Percentiles rank a stretch among this genome's conserved stretches.
phyloP scores from a whole-genome alignment of 2,888 invertebrate genomes.

The Hirtodrosophila cameraria region DNA sequence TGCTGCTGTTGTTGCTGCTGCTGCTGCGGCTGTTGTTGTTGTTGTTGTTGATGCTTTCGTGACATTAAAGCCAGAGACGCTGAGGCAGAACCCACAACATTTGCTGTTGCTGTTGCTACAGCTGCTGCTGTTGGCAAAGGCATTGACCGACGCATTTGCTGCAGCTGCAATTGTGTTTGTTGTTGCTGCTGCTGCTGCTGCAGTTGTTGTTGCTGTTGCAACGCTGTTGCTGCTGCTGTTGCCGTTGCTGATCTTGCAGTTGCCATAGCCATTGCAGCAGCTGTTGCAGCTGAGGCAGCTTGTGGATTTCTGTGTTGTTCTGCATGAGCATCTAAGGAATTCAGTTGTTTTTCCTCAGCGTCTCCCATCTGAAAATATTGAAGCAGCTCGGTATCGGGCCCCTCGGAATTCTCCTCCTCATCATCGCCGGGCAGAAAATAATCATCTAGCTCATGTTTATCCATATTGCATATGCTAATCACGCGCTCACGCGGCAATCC shows the following conservation, averaged over 20 bases:
- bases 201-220: constrained; percentile 33
- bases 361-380: constrained; percentile 89
- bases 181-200: constrained; percentile 47
- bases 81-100: constrained; percentile 83
- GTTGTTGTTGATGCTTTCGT: constrained; percentile 82
- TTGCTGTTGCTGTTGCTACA: constrained; percentile 46
- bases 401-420: constrained; percentile 89
- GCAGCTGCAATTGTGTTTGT: constrained; percentile 41
- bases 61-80: constrained; percentile 84
- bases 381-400: constrained; percentile 92
- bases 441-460: constrained; percentile 92
- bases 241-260: constrained; percentile 35
- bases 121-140: constrained; percentile 37
- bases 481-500: constrained; percentile 88
- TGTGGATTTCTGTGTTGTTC: constrained; percentile 80
- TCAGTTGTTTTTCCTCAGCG: constrained; percentile 83
- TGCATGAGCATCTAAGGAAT: constrained; percentile 82
- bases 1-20: constrained; percentile 46
- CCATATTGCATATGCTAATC: constrained; percentile 90
- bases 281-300: constrained; percentile 51
- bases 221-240: constrained; percentile 11
- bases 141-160: constrained; percentile 44
- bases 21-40: constrained; percentile 54
- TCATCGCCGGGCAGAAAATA: constrained; percentile 86
- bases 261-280: constrained; percentile 26